Base-by-base conservation (phyloP, 2,888 invertebrate species). In the Luperina nickerlii region DNA sequence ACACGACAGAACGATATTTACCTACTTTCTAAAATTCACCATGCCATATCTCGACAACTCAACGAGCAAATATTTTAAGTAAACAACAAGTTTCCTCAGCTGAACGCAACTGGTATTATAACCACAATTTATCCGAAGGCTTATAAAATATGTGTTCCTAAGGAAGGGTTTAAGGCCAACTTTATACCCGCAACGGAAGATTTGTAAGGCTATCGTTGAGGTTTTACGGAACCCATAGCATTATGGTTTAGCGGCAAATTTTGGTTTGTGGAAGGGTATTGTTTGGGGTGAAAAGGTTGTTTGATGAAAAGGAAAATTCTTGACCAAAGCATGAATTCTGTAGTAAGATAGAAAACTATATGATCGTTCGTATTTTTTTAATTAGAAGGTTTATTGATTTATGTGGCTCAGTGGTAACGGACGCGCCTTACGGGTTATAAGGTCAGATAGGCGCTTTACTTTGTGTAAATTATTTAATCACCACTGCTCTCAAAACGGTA, bases 151-250 rank as follows among this genome's bases (percentile, higher is more conserved):
- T 11, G 67, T 78, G 77, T 74, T 78, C 73, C 60, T 57, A 48
- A 74, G n/a, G 48, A 62, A 77, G 76, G 74, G 78, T 87, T 82
- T 74, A 82, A 60, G 32, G 74, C 60, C 51, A 65, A 80, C 62
- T 87, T 85, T 82, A 66, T 45, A 82, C 13, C 62, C 63, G 45
- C 82, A 63, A 27, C 0, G 20, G 75, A 54, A 82, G 75, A 74
- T 79, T 63, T 73, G 78, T 78, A 74, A 32, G n/a, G 74, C 32
- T 73, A 74, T 81, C 73, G 81, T 48, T 66, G 71, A 72, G 76
- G 74, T 51, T 79, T 54, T 42, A 63, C 45, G 20, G 6, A 73
- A 63, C n/a, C 51, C 60, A 32, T 62, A 51, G 57, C 5, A 32
- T 82, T 77, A 76, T 42, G 70, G 71, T 66, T 42, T 38, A 57